Conservation (phyloP, 2,888 invertebrate species). For the Sylvicola cinctus region DNA sequence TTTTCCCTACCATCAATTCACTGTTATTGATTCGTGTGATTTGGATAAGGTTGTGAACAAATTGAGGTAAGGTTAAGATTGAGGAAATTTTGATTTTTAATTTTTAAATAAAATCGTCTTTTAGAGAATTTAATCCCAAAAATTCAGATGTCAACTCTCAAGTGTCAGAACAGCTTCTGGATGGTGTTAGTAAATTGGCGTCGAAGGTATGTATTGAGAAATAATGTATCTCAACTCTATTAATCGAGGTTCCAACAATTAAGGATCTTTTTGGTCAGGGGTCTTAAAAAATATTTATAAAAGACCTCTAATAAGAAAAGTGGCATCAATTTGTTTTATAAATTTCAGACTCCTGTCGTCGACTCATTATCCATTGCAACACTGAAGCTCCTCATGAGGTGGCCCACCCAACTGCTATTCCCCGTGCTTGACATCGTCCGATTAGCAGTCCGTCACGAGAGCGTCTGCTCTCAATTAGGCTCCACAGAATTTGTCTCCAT, state of each 20-base stretch:
- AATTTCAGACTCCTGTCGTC: slow-evolving; percentile 10
- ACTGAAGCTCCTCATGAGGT: slow-evolving; percentile 41
- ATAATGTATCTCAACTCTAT: neutral
- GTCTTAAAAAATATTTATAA: too few species aligned
- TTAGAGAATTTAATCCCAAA: slow-evolving; percentile 47
- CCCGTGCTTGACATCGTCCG: slow-evolving; percentile 78
- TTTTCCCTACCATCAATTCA: slow-evolving; percentile 29
- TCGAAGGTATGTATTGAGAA: slow-evolving; percentile 17
- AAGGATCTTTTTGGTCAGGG: too few species aligned
- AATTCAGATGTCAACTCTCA: slow-evolving; percentile 29
- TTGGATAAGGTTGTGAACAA: slow-evolving; percentile 51
- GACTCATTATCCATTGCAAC: slow-evolving; percentile 29
- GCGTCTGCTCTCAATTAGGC: slow-evolving; percentile 33
- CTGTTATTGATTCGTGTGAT: slow-evolving; percentile 62
- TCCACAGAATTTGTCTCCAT: slow-evolving; percentile 23
- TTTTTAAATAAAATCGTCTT: neutral
- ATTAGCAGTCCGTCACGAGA: slow-evolving; percentile 52
- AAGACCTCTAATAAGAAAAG: too few species aligned
- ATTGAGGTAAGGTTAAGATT: slow-evolving; percentile 21
- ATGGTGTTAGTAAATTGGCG: slow-evolving; percentile 41
- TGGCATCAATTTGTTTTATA: too few species aligned
- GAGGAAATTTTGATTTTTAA: neutral
- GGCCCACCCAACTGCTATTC: slow-evolving; percentile 62
- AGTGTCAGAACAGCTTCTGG: slow-evolving; percentile 33
- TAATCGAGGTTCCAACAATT: too few species aligned